phyloP scores from a whole-genome alignment of 2,113 vertebrate genomes.

The Menidia beryllina region DNA sequence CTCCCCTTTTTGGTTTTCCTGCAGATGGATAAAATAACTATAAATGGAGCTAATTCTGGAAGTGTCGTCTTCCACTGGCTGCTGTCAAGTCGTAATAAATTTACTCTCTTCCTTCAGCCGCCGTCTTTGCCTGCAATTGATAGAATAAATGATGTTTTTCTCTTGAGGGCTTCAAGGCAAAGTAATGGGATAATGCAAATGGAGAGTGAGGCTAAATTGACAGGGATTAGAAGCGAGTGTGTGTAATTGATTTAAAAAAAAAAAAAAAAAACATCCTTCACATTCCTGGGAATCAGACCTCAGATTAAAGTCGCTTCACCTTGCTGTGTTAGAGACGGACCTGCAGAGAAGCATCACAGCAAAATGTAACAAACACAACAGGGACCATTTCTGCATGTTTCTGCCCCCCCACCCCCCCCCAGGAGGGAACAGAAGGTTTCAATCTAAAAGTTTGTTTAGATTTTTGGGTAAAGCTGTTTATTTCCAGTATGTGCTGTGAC shows the following conservation, averaged over 20 bases:
- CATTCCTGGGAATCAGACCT: constrained; percentile 38
- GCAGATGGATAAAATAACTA: constrained; percentile 35
- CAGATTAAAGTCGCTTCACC: constrained; percentile 63
- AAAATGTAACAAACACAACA: constrained; percentile 29
- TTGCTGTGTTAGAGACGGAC: constrained; percentile 45
- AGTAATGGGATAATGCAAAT: constrained; percentile 72
- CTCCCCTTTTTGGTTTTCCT: constrained; percentile 14
- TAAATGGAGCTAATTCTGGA: constrained; percentile 50
- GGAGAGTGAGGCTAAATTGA: constrained; percentile 62
- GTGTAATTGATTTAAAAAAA: constrained; percentile 69
- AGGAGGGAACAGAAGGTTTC: no score
- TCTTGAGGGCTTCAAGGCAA: constrained; percentile 33
- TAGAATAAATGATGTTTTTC: constrained; percentile 16
- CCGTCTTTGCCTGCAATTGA: constrained; percentile 47
- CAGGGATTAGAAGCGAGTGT: constrained; percentile 65
- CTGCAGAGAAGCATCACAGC: constrained; percentile 34
- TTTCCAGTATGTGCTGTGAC: no score
- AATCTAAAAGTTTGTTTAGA: no score
- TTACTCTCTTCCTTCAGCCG: constrained; percentile 34
- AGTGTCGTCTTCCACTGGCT: constrained; percentile 54
- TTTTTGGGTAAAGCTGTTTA: no score
- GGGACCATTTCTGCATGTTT: constrained; percentile 35
- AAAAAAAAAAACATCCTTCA: constrained; percentile 26
- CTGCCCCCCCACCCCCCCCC: no score
- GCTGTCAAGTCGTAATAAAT: constrained; percentile 61